Evolutionary conservation across 2,888 invertebrate species (phyloP).

Genomic region (Aquatica leii): DNA sequence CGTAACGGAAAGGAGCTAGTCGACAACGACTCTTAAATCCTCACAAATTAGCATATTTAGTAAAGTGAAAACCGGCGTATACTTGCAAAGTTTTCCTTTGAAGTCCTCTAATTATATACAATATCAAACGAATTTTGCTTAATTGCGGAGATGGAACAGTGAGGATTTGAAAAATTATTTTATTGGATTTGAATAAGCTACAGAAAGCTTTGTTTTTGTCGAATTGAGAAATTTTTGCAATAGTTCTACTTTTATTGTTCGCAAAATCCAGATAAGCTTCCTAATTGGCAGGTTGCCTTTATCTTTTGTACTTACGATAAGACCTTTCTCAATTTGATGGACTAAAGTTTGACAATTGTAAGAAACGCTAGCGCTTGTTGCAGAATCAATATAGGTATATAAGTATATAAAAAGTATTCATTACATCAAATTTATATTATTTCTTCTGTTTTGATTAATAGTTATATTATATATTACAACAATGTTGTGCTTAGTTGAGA

Average conservation of each 20-base stretch:
- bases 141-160: conserved; percentile 23
- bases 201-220: background rate
- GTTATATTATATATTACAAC: too few species aligned
- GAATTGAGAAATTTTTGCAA: conserved; percentile 15
- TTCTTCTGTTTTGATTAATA: too few species aligned
- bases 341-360: conserved; percentile 19
- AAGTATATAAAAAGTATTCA: too few species aligned
- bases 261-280: conserved; percentile 23
- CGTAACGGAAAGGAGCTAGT: conserved; percentile 44
- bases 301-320: conserved; percentile 17
- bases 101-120: conserved; percentile 39
- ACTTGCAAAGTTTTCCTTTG: conserved; percentile 38
- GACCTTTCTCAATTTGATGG: conserved; percentile 16
- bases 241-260: conserved; percentile 19
- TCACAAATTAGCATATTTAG: conserved; percentile 45
- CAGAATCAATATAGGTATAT: background rate
- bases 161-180: conserved; percentile 18
- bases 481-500: too few species aligned
- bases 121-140: conserved; percentile 33
- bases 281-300: conserved; percentile 28
- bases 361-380: background rate
- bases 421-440: too few species aligned
- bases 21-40: conserved; percentile 44
- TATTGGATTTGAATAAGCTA: conserved; percentile 14
- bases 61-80: conserved; percentile 42